Conservation (phyloP, 2,113 vertebrate species). For the Ceyx melanurus region DNA sequence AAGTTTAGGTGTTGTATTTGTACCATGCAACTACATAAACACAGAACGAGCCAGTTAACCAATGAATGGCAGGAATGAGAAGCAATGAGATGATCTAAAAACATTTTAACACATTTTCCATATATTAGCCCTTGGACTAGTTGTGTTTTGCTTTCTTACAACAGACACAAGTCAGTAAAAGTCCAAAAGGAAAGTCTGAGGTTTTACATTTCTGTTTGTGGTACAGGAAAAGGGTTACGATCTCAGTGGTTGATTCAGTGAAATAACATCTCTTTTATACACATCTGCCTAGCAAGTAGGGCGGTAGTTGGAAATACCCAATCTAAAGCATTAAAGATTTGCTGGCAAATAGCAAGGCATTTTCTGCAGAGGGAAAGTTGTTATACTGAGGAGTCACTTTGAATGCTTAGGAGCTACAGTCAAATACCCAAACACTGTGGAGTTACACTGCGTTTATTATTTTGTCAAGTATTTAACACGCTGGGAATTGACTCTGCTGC, state of each 20-base stretch:
- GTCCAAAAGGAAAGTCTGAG: conserved; percentile 74
- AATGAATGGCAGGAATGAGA: conserved; percentile 18
- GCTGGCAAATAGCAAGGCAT: conserved; percentile 74
- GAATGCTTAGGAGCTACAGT: conserved; percentile 58
- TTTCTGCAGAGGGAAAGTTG: conserved; percentile 69
- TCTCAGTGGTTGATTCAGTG: conserved; percentile 73
- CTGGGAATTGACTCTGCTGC: background rate
- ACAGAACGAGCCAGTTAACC: conserved; percentile 60
- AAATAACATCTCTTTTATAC: conserved; percentile 79
- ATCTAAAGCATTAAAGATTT: conserved; percentile 76
- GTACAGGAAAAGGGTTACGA: conserved; percentile 74
- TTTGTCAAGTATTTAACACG: background rate
- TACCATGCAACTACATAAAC: conserved; percentile 73
- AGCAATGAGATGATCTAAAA: conserved; percentile 31
- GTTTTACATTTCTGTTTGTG: conserved; percentile 77
- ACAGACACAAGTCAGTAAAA: conserved; percentile 51
- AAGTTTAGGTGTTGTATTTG: conserved; percentile 74
- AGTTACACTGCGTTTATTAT: conserved; percentile 9
- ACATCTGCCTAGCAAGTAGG: conserved; percentile 71
- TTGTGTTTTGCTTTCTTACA: conserved; percentile 52
- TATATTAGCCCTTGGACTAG: conserved; percentile 21
- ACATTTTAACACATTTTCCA: conserved; percentile 62
- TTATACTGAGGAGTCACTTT: conserved; percentile 58
- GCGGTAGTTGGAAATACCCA: conserved; percentile 77
- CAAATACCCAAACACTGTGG: conserved; percentile 33